Evolutionary conservation across 2,888 invertebrate species (phyloP), one percentile per base, ranked within the genome.

Genomic region (Nomada lathburiana): DNA sequence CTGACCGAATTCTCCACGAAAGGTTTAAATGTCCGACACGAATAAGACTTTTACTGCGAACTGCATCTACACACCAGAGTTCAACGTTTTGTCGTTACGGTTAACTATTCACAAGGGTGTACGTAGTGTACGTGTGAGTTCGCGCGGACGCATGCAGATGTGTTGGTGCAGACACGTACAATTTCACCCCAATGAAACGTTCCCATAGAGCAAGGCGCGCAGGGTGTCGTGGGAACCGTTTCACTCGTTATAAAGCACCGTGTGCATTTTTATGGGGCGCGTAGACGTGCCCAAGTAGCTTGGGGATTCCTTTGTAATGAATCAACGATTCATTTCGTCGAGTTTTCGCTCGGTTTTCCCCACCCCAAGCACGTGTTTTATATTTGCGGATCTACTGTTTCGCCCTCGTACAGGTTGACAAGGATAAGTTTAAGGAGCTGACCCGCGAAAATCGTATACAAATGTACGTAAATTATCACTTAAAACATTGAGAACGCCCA

Each of bases 191-290:
- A 86, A 84, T 86, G 86, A 86, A 90, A 87, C 83, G 89, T 90
- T 92, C 92, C 89, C 92, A 92, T 90, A 90, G 87, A 83, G 86
- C 60, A 18, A 55, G 72, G 77, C 85, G 86, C 88, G 83, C 80
- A 81, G 90, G 89, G 88, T 89, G 87, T 92, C 92, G 92, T 92
- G 92, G 92, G 92, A 92, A 92, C 92, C 88, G 88, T 86, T 85
- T 82, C 89, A 89, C 84, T 85, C 90, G 85, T 90, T 90, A 89
- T 91, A 90, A 90, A 90, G 88, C 85, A 86, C 88, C 84, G 82
- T 86, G 76, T 82, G 79, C 87, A 90, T 89, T 90, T 89, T 90
- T 88, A 88, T 86, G 82, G 90, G 86, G 86, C 80, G 79, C 83
- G 76, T 76, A 86, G 82, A 71, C 80, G 62, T 55, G 83, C 63